A percentile compares a stretch with the other conserved stretches of the same genome.
Conservation (phyloP, 2,797 vertebrate species). For the Macropus fuliginosus region DNA sequence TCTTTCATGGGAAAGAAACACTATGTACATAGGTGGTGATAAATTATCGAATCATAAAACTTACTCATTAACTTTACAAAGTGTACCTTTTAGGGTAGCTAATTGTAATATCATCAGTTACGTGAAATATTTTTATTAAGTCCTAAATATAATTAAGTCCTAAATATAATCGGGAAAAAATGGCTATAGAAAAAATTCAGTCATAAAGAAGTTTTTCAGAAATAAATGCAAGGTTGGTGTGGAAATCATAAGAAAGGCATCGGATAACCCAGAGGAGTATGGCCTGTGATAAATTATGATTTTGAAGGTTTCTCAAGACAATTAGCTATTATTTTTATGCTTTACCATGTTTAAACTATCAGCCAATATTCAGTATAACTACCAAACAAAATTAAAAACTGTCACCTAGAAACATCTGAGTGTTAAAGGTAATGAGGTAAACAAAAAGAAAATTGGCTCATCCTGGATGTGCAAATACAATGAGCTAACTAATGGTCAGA, state of each 20-base stretch:
- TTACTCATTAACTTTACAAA: constrained; percentile 8
- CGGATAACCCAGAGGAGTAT: neutral
- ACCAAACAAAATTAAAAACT: constrained; percentile 7
- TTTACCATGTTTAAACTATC: neutral
- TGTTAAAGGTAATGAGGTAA: constrained; percentile 38
- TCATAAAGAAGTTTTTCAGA: neutral
- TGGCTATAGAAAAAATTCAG: neutral
- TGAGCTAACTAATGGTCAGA: neutral
- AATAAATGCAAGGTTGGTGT: neutral
- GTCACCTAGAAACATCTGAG: constrained; percentile 2
- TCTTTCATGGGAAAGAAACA: neutral
- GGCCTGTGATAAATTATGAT: neutral
- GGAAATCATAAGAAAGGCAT: neutral
- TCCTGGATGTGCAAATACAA: constrained; percentile 35
- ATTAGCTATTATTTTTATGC: neutral
- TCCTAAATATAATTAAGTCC: neutral
- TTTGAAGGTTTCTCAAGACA: neutral
- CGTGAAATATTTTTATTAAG: neutral
- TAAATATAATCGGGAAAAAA: neutral
- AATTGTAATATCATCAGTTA: neutral
- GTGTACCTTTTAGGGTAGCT: neutral
- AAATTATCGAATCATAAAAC: neutral
- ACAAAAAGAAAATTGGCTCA: neutral
- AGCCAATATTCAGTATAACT: neutral
- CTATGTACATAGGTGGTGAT: neutral